These are phyloP conservation scores for Sphaerophoria taeniata DNA, from an alignment of 2,888 invertebrate species.

Conservation along the genomic window DNA sequence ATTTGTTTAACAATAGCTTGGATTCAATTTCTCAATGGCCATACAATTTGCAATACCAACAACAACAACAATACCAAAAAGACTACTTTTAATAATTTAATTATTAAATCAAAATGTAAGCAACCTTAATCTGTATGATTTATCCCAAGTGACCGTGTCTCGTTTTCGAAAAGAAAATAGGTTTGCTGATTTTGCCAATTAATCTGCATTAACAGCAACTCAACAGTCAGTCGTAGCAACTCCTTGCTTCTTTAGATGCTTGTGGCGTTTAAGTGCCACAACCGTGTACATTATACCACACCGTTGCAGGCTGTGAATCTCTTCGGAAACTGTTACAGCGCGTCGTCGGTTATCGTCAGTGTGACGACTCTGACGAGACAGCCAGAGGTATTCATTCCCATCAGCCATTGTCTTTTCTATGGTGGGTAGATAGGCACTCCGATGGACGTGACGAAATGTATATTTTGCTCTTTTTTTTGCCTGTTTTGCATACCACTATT, in stretches of 20 bases:
- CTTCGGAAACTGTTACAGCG: slow-evolving; percentile 63
- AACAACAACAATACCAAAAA: slow-evolving; percentile 22
- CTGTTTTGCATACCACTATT: slow-evolving; percentile 61
- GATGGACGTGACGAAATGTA: slow-evolving; percentile 71
- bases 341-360: neutral
- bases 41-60: slow-evolving; percentile 44
- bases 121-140: slow-evolving; percentile 32
- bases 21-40: slow-evolving; percentile 22
- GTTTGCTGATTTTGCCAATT: slow-evolving; percentile 42
- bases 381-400: slow-evolving; percentile 23
- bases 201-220: slow-evolving; percentile 12
- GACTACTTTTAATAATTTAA: neutral
- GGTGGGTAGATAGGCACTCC: neutral
- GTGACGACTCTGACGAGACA: slow-evolving; percentile 26
- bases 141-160: slow-evolving; percentile 34
- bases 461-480: slow-evolving; percentile 15
- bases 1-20: slow-evolving; percentile 38
- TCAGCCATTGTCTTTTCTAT: slow-evolving; percentile 37
- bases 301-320: slow-evolving; percentile 65
- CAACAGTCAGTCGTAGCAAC: neutral
- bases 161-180: slow-evolving; percentile 26
- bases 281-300: neutral
- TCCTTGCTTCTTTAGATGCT: neutral
- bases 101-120: slow-evolving; percentile 17
- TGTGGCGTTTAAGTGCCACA: neutral